Base-by-base conservation (phyloP, 2,797 vertebrate genomes). In the Tenualosa ilisha region DNA sequence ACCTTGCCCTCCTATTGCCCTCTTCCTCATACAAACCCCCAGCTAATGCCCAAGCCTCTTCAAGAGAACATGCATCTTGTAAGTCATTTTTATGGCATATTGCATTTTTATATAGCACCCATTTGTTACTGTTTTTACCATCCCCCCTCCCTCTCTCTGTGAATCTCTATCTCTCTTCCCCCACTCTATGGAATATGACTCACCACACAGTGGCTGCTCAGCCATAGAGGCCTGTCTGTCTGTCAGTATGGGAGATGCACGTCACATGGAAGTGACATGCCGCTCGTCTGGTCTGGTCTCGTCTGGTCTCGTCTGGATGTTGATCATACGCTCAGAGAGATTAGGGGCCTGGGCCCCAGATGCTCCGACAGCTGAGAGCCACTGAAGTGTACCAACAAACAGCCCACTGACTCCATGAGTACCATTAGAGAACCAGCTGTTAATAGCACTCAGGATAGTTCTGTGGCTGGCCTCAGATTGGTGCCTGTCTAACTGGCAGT, bases 1-100 rank as follows among this genome's bases (percentile, higher is more conserved):
- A 37, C 63, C 82, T 65, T 65, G 7, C 59, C 59, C 61, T 65
- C 12, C 24, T 65, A 51, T 49, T 46, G 59, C 68, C 59, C 83
- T 84, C 61, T n/a, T 24, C 22, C 8, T 46, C 8, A 37, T 24
- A 26, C 17, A 17, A 46, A 20, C 83, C 65, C 9, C 61, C n/a
- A 26, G 43, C 63, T 46, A 20, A 43, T 50, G 37, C 31, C 68
- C 13, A 43, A 75, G 68, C 68, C 37, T 40, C 37, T 75, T 75
- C 31, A 17, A 75, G 68, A 75, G 15, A 31, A 75, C 31, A 75
- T 75, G 68, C 31, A 17, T 75, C 68, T 40, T 40, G 31, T 5
- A 75, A 40, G 31, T 75, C 13, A 40, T 20, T 75, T 75, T 75
- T 75, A 40, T 31, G 40, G 68, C 37, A 75, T 75, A 75, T 75